Percentiles rank a stretch among this genome's conserved stretches.
Conservation (phyloP, 2,797 vertebrate species). For the Acanthurus tractus region DNA sequence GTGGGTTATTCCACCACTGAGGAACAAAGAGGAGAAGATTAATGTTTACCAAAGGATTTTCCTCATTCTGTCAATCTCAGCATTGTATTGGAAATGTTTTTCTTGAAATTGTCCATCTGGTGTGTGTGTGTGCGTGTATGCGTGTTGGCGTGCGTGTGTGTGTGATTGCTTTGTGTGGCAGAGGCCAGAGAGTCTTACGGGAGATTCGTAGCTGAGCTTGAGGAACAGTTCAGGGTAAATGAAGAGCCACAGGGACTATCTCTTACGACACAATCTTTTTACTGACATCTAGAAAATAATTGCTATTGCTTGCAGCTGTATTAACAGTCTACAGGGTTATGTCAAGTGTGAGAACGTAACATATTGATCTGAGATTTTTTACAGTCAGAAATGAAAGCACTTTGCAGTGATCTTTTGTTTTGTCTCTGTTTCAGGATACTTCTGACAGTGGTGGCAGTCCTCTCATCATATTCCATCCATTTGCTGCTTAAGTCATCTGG, state of each 20-base stretch:
- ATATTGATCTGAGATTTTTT: background rate
- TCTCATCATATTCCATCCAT: constrained; percentile 98
- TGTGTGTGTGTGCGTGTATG: constrained; percentile 29
- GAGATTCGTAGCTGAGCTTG: constrained; percentile 58
- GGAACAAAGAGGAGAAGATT: constrained; percentile 46
- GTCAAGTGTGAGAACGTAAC: constrained; percentile 15
- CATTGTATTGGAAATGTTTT: constrained; percentile 22
- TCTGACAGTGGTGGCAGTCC: constrained; percentile 91
- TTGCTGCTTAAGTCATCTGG: constrained; percentile 96
- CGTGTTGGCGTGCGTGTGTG: constrained; percentile 8
- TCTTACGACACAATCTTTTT: constrained; percentile 36
- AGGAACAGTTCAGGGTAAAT: constrained; percentile 60
- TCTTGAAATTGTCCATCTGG: constrained; percentile 61
- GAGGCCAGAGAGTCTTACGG: constrained; percentile 55
- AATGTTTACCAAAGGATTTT: constrained; percentile 46
- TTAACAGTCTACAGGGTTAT: constrained; percentile 45
- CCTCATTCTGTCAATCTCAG: constrained; percentile 40
- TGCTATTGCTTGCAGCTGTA: constrained; percentile 61
- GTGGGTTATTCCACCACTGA: constrained; percentile 31
- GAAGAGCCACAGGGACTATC: constrained; percentile 50
- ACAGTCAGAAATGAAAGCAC: background rate
- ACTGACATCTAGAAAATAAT: constrained; percentile 19
- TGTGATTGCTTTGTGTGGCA: constrained; percentile 28
- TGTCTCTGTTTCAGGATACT: constrained; percentile 87
- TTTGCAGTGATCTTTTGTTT: background rate